Evolutionary conservation across 2,888 invertebrate genomes (phyloP).

Genomic region (Morpho helenor): DNA sequence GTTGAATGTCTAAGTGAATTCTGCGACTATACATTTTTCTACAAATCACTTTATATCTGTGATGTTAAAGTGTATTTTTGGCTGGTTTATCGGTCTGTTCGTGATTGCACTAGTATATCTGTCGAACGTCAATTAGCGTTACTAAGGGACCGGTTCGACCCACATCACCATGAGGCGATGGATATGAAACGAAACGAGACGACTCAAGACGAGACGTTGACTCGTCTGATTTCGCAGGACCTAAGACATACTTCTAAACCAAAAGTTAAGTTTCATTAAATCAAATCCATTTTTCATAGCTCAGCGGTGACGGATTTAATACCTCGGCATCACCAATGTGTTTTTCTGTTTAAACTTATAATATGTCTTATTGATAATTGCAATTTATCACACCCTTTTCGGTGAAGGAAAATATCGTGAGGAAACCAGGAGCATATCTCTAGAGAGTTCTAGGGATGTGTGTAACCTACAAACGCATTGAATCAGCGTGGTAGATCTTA

Average conservation of each 20-base stretch:
- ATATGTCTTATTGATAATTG: no score
- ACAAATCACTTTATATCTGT: conserved; percentile 48
- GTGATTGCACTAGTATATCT: conserved; percentile 37
- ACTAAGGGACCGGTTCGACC: conserved; percentile 56
- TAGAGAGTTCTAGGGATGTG: no score
- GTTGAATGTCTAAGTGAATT: conserved; percentile 55
- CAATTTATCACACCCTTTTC: no score
- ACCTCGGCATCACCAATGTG: no score
- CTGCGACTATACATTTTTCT: conserved; percentile 35
- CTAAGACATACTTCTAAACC: conserved; percentile 39
- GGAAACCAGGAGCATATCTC: no score
- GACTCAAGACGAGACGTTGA: conserved; percentile 17
- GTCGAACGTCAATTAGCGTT: conserved; percentile 69
- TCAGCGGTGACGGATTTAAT: no score
- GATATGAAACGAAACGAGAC: conserved; percentile 46
- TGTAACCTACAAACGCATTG: no score
- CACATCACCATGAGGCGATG: conserved; percentile 46
- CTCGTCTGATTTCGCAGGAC: conserved; percentile 34
- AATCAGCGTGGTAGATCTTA: no score
- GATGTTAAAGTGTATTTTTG: conserved; percentile 23
- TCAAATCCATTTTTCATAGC: no score
- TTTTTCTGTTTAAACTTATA: no score
- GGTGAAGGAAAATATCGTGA: no score
- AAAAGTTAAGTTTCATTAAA: neutral
- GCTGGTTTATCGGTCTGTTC: conserved; percentile 24